Evolutionary conservation across 1,140 invertebrate genomes (phyloP).

Genomic region (Microplitis demolitor): DNA sequence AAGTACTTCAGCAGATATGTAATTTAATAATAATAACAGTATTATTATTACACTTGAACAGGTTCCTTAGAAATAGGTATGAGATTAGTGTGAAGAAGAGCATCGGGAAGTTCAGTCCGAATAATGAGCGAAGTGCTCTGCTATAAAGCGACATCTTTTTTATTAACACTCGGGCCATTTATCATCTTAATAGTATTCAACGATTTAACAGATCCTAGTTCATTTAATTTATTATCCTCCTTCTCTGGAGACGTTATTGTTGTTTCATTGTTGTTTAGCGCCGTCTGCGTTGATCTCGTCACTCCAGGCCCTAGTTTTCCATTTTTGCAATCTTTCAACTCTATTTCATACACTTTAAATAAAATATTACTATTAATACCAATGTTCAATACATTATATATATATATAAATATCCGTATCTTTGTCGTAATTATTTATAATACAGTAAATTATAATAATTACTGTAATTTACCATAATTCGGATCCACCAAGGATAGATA

Average conservation of each 20-base stretch:
- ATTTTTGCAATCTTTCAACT: slow-evolving; percentile 44
- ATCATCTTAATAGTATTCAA: slow-evolving; percentile 42
- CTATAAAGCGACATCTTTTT: slow-evolving; percentile 50
- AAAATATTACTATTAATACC: too few species aligned
- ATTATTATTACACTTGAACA: slow-evolving; percentile 37
- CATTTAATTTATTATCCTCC: slow-evolving; percentile 38
- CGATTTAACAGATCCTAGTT: slow-evolving; percentile 28
- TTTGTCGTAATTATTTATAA: too few species aligned
- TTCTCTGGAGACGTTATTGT: slow-evolving; percentile 28
- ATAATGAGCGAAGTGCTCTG: slow-evolving; percentile 25
- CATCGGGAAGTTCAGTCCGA: neutral
- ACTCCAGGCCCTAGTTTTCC: slow-evolving; percentile 30
- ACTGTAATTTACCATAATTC: too few species aligned
- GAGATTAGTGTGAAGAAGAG: slow-evolving; percentile 35
- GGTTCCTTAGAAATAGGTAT: slow-evolving; percentile 45
- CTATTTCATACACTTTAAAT: slow-evolving; percentile 44
- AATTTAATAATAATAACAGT: neutral
- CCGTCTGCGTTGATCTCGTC: slow-evolving; percentile 44
- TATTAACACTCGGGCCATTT: slow-evolving; percentile 44
- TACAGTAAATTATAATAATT: too few species aligned
- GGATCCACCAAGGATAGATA: too few species aligned
- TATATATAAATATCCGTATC: too few species aligned
- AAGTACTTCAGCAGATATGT: too few species aligned
- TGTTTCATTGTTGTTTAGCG: slow-evolving; percentile 34
- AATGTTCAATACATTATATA: too few species aligned